Evolutionary conservation across 2,797 vertebrate species (phyloP).

Genomic region (Sebastes iracundus): DNA sequence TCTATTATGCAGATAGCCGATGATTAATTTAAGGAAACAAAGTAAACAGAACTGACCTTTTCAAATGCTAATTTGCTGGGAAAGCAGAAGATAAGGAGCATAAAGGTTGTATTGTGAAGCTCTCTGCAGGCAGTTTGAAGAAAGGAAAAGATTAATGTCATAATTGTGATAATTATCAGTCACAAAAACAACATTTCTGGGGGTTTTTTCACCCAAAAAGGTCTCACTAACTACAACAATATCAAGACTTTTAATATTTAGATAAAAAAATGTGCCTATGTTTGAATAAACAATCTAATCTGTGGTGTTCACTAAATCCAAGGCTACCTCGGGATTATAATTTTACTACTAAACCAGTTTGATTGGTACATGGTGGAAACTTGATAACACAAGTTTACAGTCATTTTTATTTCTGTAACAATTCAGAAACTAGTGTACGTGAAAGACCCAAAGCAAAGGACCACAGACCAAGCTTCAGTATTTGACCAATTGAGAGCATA

Average conservation of each 20-base stretch:
- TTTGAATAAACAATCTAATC: background rate
- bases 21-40: background rate
- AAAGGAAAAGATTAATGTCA: background rate
- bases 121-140: background rate
- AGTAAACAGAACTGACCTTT: constrained; percentile 38
- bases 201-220: background rate
- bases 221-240: background rate
- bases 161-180: background rate
- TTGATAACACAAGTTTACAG: background rate
- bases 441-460: background rate
- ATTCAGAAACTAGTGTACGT: background rate
- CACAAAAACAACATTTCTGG: background rate
- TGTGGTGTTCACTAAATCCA: too few relatives aligned
- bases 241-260: background rate
- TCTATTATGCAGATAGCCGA: background rate
- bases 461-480: too few relatives aligned
- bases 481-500: too few relatives aligned
- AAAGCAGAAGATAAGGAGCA: constrained; percentile 1
- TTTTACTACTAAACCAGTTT: too few relatives aligned
- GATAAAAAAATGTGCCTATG: background rate
- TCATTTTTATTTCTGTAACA: background rate
- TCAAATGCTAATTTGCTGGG: constrained; percentile 5
- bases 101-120: background rate
- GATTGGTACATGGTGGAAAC: background rate
- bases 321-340: too few relatives aligned